These are phyloP conservation scores for Ataeniobius toweri DNA, from an alignment of 2,797 vertebrate genomes.

Conservation along the genomic window DNA sequence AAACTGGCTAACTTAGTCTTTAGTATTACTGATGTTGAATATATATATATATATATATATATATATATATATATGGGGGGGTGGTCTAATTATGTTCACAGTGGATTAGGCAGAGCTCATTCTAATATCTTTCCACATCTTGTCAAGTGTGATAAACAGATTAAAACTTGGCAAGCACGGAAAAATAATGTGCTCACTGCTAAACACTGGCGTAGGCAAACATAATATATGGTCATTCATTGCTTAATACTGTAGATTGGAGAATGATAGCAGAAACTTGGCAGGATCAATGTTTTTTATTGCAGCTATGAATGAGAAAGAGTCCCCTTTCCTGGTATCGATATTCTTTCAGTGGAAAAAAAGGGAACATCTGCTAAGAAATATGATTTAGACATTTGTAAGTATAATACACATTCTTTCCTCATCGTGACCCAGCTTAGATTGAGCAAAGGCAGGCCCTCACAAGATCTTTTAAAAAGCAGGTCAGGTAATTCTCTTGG, in stretches of 20 bases:
- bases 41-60: no score
- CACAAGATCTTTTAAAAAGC: constrained; percentile 8
- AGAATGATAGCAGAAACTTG: constrained; percentile 44
- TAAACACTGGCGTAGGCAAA: constrained; percentile 24
- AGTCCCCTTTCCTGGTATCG: constrained; percentile 38
- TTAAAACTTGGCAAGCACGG: constrained; percentile 4
- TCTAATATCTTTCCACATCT: constrained; percentile 6
- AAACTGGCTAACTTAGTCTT: no score
- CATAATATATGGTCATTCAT: constrained; percentile 18
- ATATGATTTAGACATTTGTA: constrained; percentile 12
- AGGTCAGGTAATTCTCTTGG: constrained; percentile 18
- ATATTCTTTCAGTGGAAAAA: constrained; percentile 7
- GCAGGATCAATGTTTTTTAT: constrained; percentile 25
- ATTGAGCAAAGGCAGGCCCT: not conserved
- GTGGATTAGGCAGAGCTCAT: not conserved
- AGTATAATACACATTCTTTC: constrained; percentile 9
- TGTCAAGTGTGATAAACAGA: no score
- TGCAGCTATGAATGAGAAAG: constrained; percentile 39
- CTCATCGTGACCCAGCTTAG: not conserved
- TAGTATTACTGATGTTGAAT: no score
- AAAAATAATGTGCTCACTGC: constrained; percentile 31
- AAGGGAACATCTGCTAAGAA: constrained; percentile 16
- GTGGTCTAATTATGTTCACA: not conserved
- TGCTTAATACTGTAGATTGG: constrained; percentile 24
- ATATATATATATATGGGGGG: no score